phyloP scores from a whole-genome alignment of 2,797 vertebrate genomes.

The Limnodromus scolopaceus region DNA sequence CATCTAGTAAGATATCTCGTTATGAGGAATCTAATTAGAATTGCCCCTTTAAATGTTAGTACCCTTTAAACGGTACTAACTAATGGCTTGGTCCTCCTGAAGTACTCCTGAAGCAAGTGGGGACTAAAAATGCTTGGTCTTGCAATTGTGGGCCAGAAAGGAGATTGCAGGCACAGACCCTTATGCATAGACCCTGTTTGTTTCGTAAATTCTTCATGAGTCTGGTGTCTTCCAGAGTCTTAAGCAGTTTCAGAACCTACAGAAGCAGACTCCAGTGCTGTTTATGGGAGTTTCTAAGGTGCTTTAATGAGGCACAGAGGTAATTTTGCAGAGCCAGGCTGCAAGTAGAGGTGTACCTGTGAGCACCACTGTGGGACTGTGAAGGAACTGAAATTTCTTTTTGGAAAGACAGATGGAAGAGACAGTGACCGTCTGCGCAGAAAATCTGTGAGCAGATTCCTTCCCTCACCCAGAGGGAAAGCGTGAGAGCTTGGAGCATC shows the following conservation, averaged over 20 bases:
- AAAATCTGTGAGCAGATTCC: not conserved
- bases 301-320: not conserved
- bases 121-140: not conserved
- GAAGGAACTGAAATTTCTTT: not conserved
- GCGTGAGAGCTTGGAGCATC: not conserved
- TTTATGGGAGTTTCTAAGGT: not conserved
- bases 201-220: not conserved
- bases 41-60: not conserved
- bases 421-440: not conserved
- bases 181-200: not conserved
- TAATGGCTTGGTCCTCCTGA: not conserved
- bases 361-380: not conserved
- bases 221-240: not conserved
- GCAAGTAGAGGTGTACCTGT: not conserved
- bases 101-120: not conserved
- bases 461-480: not conserved
- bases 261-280: rapidly evolving
- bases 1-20: not conserved
- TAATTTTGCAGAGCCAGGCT: conserved; percentile 37
- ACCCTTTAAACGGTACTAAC: not conserved
- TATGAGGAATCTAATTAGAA: not conserved
- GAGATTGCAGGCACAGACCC: not conserved
- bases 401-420: not conserved
- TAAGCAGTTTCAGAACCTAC: not conserved
- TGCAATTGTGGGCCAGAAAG: not conserved